phyloP scores from a whole-genome alignment of 2,797 vertebrate genomes.

The Cephalopachus bancanus region DNA sequence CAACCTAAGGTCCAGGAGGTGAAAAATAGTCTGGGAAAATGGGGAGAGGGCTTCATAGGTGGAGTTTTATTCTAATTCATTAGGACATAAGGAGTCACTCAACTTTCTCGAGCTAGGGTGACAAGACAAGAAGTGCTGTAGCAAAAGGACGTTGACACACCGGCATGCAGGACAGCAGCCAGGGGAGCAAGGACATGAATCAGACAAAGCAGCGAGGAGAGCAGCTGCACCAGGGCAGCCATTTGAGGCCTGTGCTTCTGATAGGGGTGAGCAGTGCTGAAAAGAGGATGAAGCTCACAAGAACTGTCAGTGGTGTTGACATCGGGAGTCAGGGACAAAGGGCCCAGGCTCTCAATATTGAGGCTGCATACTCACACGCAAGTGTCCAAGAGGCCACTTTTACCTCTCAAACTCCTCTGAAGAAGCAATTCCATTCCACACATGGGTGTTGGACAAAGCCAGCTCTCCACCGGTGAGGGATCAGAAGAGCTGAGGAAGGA shows the following conservation, averaged over 20 bases:
- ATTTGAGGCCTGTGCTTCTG: not conserved
- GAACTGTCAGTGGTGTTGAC: not conserved
- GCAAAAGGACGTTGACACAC: not conserved
- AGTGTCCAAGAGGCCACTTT: not conserved
- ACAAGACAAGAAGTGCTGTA: not conserved
- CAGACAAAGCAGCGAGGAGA: not conserved
- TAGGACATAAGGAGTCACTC: slow-evolving; percentile 39
- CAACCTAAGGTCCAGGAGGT: not conserved
- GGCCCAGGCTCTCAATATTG: not conserved
- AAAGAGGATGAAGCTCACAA: not conserved
- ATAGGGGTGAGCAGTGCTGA: not conserved
- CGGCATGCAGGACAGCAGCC: not conserved
- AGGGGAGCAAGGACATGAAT: not conserved
- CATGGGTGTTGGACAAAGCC: not conserved
- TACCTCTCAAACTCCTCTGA: not conserved
- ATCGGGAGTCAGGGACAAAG: not conserved
- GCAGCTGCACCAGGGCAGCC: not conserved
- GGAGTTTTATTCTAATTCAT: not conserved
- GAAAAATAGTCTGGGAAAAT: not conserved
- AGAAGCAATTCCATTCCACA: slow-evolving; percentile 34
- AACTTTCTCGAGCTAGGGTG: slow-evolving; percentile 51
- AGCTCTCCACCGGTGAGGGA: not conserved
- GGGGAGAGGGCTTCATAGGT: not conserved
- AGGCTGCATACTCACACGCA: not conserved
- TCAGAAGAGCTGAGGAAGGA: not conserved